phyloP scores from a whole-genome alignment of 2,888 invertebrate genomes.

The Xanthia togata region DNA sequence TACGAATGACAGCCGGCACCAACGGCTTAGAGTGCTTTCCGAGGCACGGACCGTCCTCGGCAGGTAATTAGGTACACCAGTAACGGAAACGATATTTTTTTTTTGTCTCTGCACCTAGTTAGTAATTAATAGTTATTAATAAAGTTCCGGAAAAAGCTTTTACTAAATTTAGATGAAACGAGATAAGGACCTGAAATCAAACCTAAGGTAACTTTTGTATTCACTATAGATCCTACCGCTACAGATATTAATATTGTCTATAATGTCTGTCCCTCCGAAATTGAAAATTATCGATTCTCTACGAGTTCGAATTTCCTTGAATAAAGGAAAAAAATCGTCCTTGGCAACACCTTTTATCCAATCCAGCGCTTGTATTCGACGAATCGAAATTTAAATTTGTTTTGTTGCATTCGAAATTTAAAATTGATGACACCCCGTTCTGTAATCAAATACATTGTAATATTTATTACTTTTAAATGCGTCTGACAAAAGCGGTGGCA shows the following conservation, averaged over 20 bases:
- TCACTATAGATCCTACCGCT: background rate
- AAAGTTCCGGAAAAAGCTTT: background rate
- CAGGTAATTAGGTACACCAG: background rate
- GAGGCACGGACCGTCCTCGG: background rate
- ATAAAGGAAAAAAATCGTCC: background rate
- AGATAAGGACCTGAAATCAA: background rate
- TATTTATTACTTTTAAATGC: slow-evolving; percentile 62
- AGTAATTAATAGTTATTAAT: background rate
- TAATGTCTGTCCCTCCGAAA: background rate
- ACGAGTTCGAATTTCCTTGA: background rate
- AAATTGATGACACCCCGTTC: slow-evolving; percentile 65
- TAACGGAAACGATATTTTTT: background rate
- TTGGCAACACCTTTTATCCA: slow-evolving; percentile 48
- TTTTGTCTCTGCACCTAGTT: background rate
- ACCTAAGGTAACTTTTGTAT: background rate
- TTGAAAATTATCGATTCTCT: background rate
- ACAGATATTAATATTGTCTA: background rate
- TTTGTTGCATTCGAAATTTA: slow-evolving; percentile 65
- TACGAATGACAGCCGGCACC: background rate
- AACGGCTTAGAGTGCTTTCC: background rate
- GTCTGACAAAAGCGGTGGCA: slow-evolving; percentile 22
- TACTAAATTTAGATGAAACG: background rate
- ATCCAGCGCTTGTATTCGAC: slow-evolving; percentile 49
- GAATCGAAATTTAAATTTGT: slow-evolving; percentile 60
- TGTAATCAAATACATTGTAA: slow-evolving; percentile 68